phyloP scores from a whole-genome alignment of 2,888 invertebrate genomes.

The Amblyteles armatorius region DNA sequence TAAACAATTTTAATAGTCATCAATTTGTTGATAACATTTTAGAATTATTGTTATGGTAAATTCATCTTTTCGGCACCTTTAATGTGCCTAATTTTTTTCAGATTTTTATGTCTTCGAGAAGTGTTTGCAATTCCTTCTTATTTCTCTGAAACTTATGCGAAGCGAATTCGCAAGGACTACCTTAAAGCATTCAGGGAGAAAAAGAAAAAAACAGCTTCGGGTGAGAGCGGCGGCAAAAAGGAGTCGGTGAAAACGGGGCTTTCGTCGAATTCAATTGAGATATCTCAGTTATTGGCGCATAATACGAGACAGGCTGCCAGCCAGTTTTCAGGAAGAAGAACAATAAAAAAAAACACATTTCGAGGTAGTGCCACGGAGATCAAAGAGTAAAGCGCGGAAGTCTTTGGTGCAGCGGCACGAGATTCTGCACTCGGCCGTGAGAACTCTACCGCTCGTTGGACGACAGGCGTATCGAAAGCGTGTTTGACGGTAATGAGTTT shows the following conservation, averaged over 20 bases:
- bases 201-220: background rate
- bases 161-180: too few relatives aligned
- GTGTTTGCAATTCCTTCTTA: too few relatives aligned
- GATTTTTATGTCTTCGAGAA: too few relatives aligned
- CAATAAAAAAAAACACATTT: constrained; percentile 36
- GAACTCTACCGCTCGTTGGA: constrained; percentile 42
- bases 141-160: too few relatives aligned
- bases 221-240: constrained; percentile 16
- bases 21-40: too few relatives aligned
- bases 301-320: constrained; percentile 10
- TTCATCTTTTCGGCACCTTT: too few relatives aligned
- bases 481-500: background rate
- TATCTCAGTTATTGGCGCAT: constrained; percentile 46
- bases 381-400: constrained; percentile 58
- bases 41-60: too few relatives aligned
- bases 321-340: constrained; percentile 64
- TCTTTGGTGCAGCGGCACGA: constrained; percentile 45
- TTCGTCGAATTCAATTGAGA: constrained; percentile 64
- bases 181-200: background rate
- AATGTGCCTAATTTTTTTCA: too few relatives aligned
- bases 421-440: constrained; percentile 48
- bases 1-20: too few relatives aligned
- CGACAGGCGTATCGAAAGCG: constrained; percentile 52
- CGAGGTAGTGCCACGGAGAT: constrained; percentile 56
- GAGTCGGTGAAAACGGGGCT: constrained; percentile 39